Conservation (phyloP, 1,140 invertebrate species). For the Drosophila dunni region DNA sequence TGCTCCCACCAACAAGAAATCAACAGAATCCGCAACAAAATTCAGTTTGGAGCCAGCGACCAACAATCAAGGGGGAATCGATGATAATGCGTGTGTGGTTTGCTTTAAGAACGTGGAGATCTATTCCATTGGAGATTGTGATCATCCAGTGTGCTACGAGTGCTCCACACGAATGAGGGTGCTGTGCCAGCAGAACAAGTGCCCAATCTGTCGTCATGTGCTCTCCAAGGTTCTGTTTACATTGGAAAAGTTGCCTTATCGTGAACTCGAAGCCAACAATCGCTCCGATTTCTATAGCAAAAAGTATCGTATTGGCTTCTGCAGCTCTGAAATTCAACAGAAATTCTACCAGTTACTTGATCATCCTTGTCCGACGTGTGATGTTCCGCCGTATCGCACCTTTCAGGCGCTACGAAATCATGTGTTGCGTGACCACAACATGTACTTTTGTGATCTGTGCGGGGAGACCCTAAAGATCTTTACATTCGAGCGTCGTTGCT, state of each 20-base stretch:
- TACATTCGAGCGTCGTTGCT: slow-evolving; percentile 93
- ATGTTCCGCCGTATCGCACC: slow-evolving; percentile 87
- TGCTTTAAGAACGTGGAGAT: slow-evolving; percentile 94
- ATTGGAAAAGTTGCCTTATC: slow-evolving; percentile 87
- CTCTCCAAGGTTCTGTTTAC: slow-evolving; percentile 92
- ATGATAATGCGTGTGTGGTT: slow-evolving; percentile 92
- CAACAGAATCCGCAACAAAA: slow-evolving; percentile 17
- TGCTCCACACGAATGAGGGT: slow-evolving; percentile 98
- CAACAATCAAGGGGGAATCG: slow-evolving; percentile 40
- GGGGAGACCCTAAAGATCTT: slow-evolving; percentile 97
- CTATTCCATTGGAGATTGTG: slow-evolving; percentile 88
- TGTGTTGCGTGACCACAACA: slow-evolving; percentile 92
- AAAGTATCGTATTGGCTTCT: slow-evolving; percentile 93
- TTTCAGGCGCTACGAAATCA: slow-evolving; percentile 93
- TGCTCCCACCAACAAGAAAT: neutral
- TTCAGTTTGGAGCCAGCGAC: neutral
- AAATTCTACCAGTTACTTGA: slow-evolving; percentile 92
- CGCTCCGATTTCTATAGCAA: slow-evolving; percentile 87
- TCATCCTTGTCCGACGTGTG: slow-evolving; percentile 90
- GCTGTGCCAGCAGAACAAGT: slow-evolving; percentile 96
- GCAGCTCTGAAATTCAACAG: slow-evolving; percentile 89
- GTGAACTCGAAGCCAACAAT: slow-evolving; percentile 86
- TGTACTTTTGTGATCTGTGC: slow-evolving; percentile 96
- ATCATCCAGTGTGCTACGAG: slow-evolving; percentile 98
- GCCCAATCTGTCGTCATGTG: slow-evolving; percentile 96